These are phyloP conservation scores for Chinchilla lanigera DNA, from an alignment of 2,113 vertebrate species.

Conservation along the genomic window DNA sequence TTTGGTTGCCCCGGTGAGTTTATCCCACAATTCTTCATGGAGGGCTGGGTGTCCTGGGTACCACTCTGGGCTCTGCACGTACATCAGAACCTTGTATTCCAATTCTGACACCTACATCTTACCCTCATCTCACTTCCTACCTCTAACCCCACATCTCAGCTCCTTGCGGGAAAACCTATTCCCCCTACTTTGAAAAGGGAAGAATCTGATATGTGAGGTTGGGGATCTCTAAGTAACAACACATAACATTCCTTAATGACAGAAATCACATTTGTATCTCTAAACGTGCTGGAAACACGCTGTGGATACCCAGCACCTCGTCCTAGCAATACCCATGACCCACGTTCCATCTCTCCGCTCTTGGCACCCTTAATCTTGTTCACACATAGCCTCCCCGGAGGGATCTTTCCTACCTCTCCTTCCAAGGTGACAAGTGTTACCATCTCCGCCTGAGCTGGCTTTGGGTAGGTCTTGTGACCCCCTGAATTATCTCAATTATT, in stretches of 20 bases:
- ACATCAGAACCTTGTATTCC: too few relatives aligned
- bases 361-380: background rate
- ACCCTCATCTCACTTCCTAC: background rate
- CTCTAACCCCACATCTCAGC: background rate
- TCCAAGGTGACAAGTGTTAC: background rate
- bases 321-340: accelerated
- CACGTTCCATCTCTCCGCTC: too few relatives aligned
- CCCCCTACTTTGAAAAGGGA: background rate
- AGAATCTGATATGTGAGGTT: slow-evolving; percentile 72
- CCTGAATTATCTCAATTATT: background rate
- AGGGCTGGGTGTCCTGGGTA: background rate
- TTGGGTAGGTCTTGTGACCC: slow-evolving; percentile 33
- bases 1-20: background rate
- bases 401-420: background rate
- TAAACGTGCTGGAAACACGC: slow-evolving; percentile 61
- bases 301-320: background rate
- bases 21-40: background rate
- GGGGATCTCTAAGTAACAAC: slow-evolving; percentile 73
- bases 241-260: slow-evolving; percentile 72
- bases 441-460: slow-evolving; percentile 64
- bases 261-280: slow-evolving; percentile 80
- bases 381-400: background rate
- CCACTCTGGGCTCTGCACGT: background rate
- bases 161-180: background rate
- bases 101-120: background rate